Percentiles rank a stretch among this genome's conserved stretches.
Conservation (phyloP, 2,888 invertebrate genomes). For the Tinea trinotella region DNA sequence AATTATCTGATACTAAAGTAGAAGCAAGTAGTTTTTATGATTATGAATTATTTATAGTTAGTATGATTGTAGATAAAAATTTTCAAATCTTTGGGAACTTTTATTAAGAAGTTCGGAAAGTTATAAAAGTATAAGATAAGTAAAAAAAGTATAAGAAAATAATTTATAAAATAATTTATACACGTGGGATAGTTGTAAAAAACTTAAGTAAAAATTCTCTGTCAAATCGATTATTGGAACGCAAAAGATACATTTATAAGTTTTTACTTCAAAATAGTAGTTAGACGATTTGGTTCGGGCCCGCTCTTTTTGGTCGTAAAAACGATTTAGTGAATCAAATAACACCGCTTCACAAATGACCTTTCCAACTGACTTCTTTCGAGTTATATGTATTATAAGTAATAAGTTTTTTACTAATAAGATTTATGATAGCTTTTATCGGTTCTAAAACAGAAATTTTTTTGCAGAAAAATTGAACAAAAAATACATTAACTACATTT, state of each 20-base stretch:
- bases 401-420: neutral
- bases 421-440: neutral
- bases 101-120: too few relatives aligned
- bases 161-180: too few relatives aligned
- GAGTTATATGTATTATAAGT: neutral
- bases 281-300: constrained; percentile 43
- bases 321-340: neutral
- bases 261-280: constrained; percentile 6
- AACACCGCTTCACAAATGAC: neutral
- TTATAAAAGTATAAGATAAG: too few relatives aligned
- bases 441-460: neutral
- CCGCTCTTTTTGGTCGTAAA: constrained; percentile 1
- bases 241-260: neutral
- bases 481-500: too few relatives aligned
- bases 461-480: neutral
- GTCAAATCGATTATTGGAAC: constrained; percentile 1
- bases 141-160: too few relatives aligned
- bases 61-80: too few relatives aligned
- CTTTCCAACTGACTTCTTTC: constrained; percentile 14
- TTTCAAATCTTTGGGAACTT: too few relatives aligned
- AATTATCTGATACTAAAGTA: too few relatives aligned
- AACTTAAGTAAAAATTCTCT: neutral
- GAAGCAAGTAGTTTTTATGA: too few relatives aligned
- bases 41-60: too few relatives aligned
- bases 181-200: neutral